phyloP scores from a whole-genome alignment of 1,140 invertebrate genomes.

The Epicauta chinensis region DNA sequence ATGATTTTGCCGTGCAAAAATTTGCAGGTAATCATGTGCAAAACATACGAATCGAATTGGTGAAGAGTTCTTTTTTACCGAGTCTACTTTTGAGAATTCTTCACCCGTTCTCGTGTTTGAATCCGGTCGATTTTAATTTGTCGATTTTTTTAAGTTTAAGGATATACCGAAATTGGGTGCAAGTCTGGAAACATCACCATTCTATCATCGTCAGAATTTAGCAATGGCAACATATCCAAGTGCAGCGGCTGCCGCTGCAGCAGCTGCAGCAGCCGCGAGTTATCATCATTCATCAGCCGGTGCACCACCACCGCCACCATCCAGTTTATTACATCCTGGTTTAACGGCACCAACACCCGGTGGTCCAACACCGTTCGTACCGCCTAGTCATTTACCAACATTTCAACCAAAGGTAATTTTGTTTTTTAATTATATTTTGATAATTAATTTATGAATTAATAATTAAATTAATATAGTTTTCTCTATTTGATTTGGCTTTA shows the following conservation, averaged over 20 bases:
- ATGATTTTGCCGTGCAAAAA: slow-evolving; percentile 25
- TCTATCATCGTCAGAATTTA: slow-evolving; percentile 60
- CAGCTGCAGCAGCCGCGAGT: no score
- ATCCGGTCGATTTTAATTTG: not conserved
- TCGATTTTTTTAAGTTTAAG: slow-evolving; percentile 62
- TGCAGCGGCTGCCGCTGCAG: slow-evolving; percentile 51
- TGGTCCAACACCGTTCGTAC: slow-evolving; percentile 69
- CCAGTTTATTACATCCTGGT: slow-evolving; percentile 71
- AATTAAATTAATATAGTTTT: no score
- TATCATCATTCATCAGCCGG: no score
- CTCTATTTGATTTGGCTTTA: no score
- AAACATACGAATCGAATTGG: not conserved
- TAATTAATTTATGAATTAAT: no score
- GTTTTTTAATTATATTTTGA: not conserved
- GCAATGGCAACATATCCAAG: slow-evolving; percentile 70
- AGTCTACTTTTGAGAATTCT: no score
- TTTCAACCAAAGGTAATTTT: slow-evolving; percentile 83
- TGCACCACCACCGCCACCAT: slow-evolving; percentile 22
- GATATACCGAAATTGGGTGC: slow-evolving; percentile 76
- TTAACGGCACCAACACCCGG: slow-evolving; percentile 42
- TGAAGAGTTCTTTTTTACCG: no score
- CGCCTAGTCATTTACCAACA: slow-evolving; percentile 68
- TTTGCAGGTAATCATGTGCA: slow-evolving; percentile 12
- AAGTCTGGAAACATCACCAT: slow-evolving; percentile 64
- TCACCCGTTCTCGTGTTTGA: no score